Conservation (phyloP, 2,113 vertebrate genomes). For the Struthidea cinerea region DNA sequence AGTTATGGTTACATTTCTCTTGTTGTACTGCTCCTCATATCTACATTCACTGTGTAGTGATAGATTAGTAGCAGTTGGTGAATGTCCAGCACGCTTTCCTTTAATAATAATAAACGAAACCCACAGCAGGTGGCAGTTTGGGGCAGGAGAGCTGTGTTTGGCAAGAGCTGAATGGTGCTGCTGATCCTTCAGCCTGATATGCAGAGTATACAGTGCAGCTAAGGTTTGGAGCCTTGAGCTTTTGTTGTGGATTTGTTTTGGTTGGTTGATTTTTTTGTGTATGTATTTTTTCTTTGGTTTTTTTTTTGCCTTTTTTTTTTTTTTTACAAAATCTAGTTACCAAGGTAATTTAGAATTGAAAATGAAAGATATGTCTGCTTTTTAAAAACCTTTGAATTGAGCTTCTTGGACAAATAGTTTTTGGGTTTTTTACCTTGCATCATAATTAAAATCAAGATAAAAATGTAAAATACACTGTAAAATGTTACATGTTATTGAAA, state of each 20-base stretch:
- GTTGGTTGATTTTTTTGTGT: not conserved
- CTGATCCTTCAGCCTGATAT: conserved; percentile 14
- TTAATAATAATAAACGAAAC: not conserved
- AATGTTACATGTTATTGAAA: not conserved
- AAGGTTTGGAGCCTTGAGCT: not conserved
- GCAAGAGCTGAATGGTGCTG: not conserved
- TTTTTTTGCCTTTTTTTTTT: not conserved
- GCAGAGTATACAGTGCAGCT: conserved; percentile 32
- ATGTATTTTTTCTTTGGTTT: not conserved
- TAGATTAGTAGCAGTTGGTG: not conserved
- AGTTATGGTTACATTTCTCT: not conserved
- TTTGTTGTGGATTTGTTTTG: not conserved
- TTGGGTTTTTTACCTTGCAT: not conserved
- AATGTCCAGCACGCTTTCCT: not conserved
- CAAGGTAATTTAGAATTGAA: conserved; percentile 68
- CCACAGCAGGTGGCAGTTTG: not conserved
- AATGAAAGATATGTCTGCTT: conserved; percentile 43
- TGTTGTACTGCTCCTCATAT: not conserved
- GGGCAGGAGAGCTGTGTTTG: not conserved
- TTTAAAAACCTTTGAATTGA: not conserved
- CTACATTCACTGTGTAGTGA: not conserved
- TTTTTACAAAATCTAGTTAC: conserved; percentile 57
- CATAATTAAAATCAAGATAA: not conserved
- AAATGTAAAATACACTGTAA: not conserved
- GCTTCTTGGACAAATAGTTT: not conserved